phyloP scores from a whole-genome alignment of 2,888 invertebrate genomes.

The Blera fallax region DNA sequence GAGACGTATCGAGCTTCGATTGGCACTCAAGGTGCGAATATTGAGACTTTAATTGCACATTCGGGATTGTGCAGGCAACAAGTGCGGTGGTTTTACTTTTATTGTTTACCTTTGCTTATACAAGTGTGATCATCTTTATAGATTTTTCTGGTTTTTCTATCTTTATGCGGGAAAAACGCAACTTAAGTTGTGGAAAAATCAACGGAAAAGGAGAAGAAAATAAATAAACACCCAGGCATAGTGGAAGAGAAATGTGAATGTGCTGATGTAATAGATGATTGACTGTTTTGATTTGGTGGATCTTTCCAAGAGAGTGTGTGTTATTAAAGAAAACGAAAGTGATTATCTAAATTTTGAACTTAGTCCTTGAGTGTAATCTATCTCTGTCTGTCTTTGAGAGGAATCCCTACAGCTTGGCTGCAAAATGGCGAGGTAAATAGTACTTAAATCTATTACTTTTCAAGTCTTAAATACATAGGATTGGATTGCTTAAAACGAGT shows the following conservation, averaged over 20 bases:
- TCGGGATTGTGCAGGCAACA: slow-evolving; percentile 64
- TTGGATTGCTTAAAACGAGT: too few species aligned
- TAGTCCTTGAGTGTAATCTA: background rate
- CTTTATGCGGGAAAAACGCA: slow-evolving; percentile 3
- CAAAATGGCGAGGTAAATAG: slow-evolving; percentile 39
- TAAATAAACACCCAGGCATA: slow-evolving; percentile 3
- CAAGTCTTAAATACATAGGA: background rate
- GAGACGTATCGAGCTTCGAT: slow-evolving; percentile 51
- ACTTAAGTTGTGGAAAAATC: slow-evolving; percentile 4
- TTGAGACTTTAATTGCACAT: slow-evolving; percentile 67
- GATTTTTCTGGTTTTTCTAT: slow-evolving; percentile 23
- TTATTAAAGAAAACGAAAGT: slow-evolving; percentile 12
- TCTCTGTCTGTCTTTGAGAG: background rate
- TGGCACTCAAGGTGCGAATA: slow-evolving; percentile 68
- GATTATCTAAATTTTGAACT: background rate
- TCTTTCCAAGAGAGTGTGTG: slow-evolving; percentile 15
- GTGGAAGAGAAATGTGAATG: slow-evolving; percentile 57
- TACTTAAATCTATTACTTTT: background rate
- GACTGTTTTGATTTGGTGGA: slow-evolving; percentile 32
- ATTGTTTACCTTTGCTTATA: slow-evolving; percentile 46
- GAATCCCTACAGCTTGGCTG: background rate
- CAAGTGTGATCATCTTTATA: slow-evolving; percentile 4
- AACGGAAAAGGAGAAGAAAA: background rate
- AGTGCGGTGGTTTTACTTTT: slow-evolving; percentile 54
- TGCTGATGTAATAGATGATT: slow-evolving; percentile 53